Evolutionary conservation across 2,113 vertebrate species (phyloP).

Genomic region (Trochalopteron elliotii): DNA sequence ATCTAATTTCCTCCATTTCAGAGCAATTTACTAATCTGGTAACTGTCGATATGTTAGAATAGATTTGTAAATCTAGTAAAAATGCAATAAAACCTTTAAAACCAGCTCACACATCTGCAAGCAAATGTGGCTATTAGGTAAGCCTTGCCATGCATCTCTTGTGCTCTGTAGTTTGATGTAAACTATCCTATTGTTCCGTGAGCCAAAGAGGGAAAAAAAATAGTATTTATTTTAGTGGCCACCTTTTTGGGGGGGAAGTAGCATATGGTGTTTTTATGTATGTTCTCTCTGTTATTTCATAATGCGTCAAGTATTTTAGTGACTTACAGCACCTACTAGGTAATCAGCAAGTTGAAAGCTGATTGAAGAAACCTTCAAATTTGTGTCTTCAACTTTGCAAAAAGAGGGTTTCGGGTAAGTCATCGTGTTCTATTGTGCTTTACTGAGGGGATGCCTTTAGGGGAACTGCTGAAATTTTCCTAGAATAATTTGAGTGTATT

Average conservation of each 20-base stretch:
- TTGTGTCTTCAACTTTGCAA: constrained; percentile 27
- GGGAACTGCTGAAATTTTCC: background rate
- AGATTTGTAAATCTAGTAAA: constrained; percentile 42
- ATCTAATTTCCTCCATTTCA: constrained; percentile 32
- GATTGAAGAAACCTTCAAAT: constrained; percentile 49
- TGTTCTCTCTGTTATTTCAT: background rate
- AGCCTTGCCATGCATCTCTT: background rate
- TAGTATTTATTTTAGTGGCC: background rate
- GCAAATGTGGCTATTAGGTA: constrained; percentile 10
- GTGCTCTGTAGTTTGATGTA: constrained; percentile 13
- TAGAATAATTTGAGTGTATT: background rate
- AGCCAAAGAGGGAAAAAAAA: background rate
- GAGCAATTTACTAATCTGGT: constrained; percentile 25
- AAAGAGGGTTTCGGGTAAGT: constrained; percentile 19
- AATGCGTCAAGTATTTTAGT: background rate
- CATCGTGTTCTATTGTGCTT: background rate
- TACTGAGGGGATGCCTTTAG: background rate
- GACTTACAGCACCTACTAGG: constrained; percentile 18
- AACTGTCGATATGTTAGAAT: background rate
- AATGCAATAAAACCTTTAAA: constrained; percentile 34
- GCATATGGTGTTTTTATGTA: background rate
- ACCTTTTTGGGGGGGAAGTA: background rate
- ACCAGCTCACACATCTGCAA: constrained; percentile 20
- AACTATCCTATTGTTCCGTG: background rate
- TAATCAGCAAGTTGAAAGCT: constrained; percentile 43